Conservation (phyloP, 2,888 invertebrate species). For the Netelia fuscicornis region DNA sequence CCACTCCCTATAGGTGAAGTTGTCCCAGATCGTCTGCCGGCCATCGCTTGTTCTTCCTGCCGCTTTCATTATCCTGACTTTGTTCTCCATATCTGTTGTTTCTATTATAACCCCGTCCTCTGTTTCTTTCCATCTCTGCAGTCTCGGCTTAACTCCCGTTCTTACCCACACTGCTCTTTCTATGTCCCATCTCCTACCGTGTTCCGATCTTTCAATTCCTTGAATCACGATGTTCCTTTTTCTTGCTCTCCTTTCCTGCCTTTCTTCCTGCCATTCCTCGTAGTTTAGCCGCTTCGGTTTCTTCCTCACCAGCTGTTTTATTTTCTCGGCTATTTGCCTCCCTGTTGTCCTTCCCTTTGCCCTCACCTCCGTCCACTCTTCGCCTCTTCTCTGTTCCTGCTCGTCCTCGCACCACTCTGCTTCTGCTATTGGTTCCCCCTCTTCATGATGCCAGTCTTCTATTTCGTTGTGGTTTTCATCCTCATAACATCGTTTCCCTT, state of each 20-base stretch:
- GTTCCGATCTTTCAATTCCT: background rate
- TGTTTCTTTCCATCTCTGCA: background rate
- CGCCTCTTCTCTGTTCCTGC: background rate
- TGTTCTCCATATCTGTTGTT: background rate
- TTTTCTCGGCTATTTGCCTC: background rate
- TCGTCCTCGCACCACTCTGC: no score
- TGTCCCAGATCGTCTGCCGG: background rate
- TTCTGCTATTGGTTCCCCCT: background rate
- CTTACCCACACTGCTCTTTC: background rate
- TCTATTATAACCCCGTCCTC: background rate
- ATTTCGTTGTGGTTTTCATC: no score
- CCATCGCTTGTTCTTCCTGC: background rate
- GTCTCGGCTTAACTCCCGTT: background rate
- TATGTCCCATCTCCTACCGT: background rate
- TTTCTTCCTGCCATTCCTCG: background rate
- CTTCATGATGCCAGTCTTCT: background rate
- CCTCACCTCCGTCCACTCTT: no score
- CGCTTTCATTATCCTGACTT: constrained; percentile 16
- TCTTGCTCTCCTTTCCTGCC: background rate
- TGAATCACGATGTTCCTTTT: background rate
- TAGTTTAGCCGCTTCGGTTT: background rate
- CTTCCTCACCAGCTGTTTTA: background rate
- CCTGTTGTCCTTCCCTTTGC: background rate
- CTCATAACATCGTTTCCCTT: background rate
- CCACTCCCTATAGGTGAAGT: background rate